Conservation (phyloP, 1,140 invertebrate genomes). For the Phocides pigmalion region DNA sequence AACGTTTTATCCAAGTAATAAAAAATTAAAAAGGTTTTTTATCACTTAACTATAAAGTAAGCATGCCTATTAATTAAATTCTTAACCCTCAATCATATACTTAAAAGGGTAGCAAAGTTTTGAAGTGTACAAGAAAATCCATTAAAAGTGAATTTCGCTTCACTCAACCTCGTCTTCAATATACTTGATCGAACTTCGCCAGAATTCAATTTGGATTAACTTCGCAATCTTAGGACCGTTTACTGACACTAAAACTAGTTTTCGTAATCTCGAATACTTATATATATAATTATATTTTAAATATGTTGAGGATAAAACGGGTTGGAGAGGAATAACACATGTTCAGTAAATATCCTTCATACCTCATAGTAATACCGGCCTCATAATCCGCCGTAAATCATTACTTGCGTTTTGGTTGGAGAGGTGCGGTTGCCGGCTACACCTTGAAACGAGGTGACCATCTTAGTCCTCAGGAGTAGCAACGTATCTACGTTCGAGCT, state of each 20-base stretch:
- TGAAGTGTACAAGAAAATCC: slow-evolving; percentile 19
- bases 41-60: too few relatives aligned
- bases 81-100: slow-evolving; percentile 10
- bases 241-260: slow-evolving; percentile 21
- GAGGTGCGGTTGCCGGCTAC: too few relatives aligned
- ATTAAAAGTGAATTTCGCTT: slow-evolving; percentile 32
- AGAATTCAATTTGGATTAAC: slow-evolving; percentile 33
- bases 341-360: too few relatives aligned
- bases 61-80: background rate
- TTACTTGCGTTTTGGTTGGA: too few relatives aligned
- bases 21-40: too few relatives aligned
- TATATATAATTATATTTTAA: background rate
- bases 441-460: too few relatives aligned
- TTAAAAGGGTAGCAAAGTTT: slow-evolving; percentile 7
- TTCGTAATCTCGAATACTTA: slow-evolving; percentile 11
- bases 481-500: too few relatives aligned
- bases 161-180: slow-evolving; percentile 16
- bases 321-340: too few relatives aligned
- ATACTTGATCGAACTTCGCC: slow-evolving; percentile 29
- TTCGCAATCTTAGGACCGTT: slow-evolving; percentile 25
- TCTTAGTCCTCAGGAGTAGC: too few relatives aligned
- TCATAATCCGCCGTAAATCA: too few relatives aligned
- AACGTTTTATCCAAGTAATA: too few relatives aligned
- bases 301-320: background rate
- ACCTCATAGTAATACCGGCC: too few relatives aligned